Evolutionary conservation across 2,888 invertebrate species (phyloP).

Genomic region (Ormyrus rosae): DNA sequence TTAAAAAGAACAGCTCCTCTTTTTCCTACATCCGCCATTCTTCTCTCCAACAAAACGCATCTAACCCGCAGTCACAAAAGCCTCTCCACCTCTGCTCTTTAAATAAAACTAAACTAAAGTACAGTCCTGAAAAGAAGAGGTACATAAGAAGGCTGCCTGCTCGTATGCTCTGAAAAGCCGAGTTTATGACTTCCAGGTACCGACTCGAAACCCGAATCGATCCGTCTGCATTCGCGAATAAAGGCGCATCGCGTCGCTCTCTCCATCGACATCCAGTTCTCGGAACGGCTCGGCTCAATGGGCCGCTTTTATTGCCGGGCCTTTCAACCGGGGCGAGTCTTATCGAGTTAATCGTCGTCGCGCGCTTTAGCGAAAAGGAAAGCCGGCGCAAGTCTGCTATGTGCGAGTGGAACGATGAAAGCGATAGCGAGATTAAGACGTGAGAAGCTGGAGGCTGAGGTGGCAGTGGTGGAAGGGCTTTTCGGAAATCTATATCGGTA

Average conservation of each 20-base stretch:
- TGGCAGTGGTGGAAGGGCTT: too few relatives aligned
- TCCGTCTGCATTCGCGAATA: not conserved
- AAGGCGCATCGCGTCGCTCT: conserved; percentile 23
- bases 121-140: too few relatives aligned
- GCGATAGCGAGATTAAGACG: conserved; percentile 9
- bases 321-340: not conserved
- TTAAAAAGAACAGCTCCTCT: too few relatives aligned
- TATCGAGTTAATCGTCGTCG: conserved; percentile 19
- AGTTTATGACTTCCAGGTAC: not conserved
- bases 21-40: too few relatives aligned
- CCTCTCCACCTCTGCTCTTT: too few relatives aligned
- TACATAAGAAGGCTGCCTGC: too few relatives aligned
- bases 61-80: too few relatives aligned
- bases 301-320: not conserved
- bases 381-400: conserved; percentile 19
- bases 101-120: too few relatives aligned
- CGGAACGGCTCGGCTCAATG: not conserved
- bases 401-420: not conserved
- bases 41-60: too few relatives aligned
- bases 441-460: too few relatives aligned
- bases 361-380: conserved; percentile 37
- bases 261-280: not conserved
- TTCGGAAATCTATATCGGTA: too few relatives aligned
- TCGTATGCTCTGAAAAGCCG: conserved; percentile 4
- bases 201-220: conserved; percentile 19